Percentiles rank a stretch among this genome's conserved stretches.
Conservation (phyloP, 2,888 invertebrate genomes). For the Drosophila tripunctata region DNA sequence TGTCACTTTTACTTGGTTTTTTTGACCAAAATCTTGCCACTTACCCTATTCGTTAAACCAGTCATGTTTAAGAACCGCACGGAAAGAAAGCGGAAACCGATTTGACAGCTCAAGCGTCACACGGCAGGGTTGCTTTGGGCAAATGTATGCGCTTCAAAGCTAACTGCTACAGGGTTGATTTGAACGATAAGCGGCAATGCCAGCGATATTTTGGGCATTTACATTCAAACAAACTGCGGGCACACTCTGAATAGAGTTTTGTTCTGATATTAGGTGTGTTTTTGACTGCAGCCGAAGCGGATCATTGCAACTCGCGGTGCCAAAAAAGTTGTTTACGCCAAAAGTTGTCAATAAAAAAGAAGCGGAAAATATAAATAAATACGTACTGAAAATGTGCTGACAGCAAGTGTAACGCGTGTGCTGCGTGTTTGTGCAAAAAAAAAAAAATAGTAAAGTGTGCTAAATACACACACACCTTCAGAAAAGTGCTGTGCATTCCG, state of each 20-base stretch:
- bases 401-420: slow-evolving; percentile 32
- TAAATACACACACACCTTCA: slow-evolving; percentile 30
- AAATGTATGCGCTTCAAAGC: slow-evolving; percentile 7
- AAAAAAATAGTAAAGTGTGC: slow-evolving; percentile 44
- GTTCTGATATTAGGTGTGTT: slow-evolving; percentile 32
- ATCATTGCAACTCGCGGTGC: slow-evolving; percentile 12
- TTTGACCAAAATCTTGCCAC: slow-evolving; percentile 65
- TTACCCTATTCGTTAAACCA: slow-evolving; percentile 92
- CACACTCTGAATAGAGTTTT: slow-evolving; percentile 14
- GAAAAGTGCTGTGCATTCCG: slow-evolving; percentile 17
- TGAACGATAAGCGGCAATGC: background rate
- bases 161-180: slow-evolving; percentile 28
- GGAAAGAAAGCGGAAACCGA: slow-evolving; percentile 86
- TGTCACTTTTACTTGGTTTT: slow-evolving; percentile 38
- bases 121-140: slow-evolving; percentile 55
- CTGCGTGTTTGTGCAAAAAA: slow-evolving; percentile 26
- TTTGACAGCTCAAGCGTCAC: slow-evolving; percentile 63
- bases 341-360: slow-evolving; percentile 32
- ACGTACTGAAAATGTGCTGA: slow-evolving; percentile 19
- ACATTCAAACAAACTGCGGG: background rate
- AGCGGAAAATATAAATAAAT: slow-evolving; percentile 43
- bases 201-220: slow-evolving; percentile 2
- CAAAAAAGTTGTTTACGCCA: slow-evolving; percentile 46
- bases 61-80: slow-evolving; percentile 90
- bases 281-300: slow-evolving; percentile 20